Conservation (phyloP, 2,888 invertebrate species). For the Eulithis testata region DNA sequence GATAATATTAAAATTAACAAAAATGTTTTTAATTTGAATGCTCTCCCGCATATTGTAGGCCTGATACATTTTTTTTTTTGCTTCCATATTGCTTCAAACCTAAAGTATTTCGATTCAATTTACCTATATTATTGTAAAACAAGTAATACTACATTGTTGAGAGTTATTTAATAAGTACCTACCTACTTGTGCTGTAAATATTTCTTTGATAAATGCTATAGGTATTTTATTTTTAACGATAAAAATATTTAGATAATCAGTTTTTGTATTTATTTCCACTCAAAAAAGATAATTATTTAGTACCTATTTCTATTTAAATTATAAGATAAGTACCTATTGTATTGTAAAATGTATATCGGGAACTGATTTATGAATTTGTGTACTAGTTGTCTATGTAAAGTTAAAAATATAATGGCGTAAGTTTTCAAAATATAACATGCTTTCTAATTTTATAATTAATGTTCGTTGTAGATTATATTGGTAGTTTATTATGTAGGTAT, state of each 20-base stretch:
- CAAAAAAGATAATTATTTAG: not conserved
- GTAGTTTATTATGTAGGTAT: not conserved
- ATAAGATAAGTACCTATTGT: constrained; percentile 4
- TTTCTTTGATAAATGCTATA: too few relatives aligned
- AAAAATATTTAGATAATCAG: too few relatives aligned
- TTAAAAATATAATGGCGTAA: constrained; percentile 5
- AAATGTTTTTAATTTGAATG: too few relatives aligned
- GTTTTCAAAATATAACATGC: constrained; percentile 7
- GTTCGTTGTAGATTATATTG: not conserved
- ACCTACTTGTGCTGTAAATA: too few relatives aligned
- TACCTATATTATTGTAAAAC: too few relatives aligned
- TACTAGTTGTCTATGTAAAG: constrained; percentile 6
- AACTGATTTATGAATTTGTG: constrained; percentile 46
- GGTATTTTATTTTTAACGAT: too few relatives aligned
- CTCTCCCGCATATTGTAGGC: too few relatives aligned
- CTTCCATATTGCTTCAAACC: too few relatives aligned
- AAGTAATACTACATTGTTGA: too few relatives aligned
- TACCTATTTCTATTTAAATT: not conserved
- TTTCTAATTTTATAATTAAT: not conserved
- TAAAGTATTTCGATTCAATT: too few relatives aligned
- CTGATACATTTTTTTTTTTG: too few relatives aligned
- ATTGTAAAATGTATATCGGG: constrained; percentile 41
- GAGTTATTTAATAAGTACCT: too few relatives aligned
- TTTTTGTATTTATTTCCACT: not conserved
- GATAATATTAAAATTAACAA: not conserved